These are phyloP conservation scores for Pollenia angustigena DNA, from an alignment of 2,888 invertebrate species.

Conservation along the genomic window DNA sequence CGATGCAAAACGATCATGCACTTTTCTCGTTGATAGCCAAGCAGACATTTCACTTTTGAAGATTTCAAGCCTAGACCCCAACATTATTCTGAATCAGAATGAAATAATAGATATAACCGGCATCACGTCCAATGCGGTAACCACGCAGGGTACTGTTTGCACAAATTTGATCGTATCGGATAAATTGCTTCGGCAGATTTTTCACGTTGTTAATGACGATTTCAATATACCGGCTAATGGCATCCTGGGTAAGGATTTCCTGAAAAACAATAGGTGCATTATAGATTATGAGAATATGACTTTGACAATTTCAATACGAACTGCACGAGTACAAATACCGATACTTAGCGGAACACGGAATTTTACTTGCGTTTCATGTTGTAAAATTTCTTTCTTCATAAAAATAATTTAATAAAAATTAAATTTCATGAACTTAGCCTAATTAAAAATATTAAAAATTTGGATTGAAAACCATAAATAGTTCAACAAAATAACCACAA, in stretches of 20 bases:
- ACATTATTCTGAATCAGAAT: neutral
- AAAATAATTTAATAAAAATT: no score
- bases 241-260: neutral
- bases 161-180: neutral
- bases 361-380: neutral
- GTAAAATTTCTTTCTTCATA: no score
- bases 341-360: conserved; percentile 9
- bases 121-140: neutral
- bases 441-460: no score
- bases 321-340: neutral
- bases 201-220: conserved; percentile 16
- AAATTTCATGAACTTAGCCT: no score
- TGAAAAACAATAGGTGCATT: conserved; percentile 6
- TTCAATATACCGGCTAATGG: conserved; percentile 13
- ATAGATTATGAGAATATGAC: conserved; percentile 30
- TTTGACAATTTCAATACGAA: neutral
- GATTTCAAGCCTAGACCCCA: neutral
- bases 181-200: no score
- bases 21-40: conserved; percentile 26
- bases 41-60: conserved; percentile 20
- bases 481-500: no score
- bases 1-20: no score
- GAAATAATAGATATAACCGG: neutral
- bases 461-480: no score
- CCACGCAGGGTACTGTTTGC: neutral